These are phyloP conservation scores for Mormyrus iriodes DNA, from an alignment of 2,113 vertebrate genomes.

Conservation along the genomic window DNA sequence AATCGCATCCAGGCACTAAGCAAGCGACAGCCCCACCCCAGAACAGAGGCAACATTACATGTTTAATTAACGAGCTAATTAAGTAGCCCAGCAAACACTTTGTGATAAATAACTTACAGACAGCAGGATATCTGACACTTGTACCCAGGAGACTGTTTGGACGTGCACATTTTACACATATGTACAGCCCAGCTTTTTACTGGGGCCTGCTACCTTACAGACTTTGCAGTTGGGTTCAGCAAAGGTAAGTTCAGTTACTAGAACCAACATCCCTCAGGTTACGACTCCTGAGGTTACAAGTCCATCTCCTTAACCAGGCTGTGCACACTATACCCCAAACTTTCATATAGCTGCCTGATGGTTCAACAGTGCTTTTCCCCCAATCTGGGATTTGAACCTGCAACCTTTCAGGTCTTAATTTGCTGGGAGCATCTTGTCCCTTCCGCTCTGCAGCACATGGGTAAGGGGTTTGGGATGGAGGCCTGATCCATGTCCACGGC, in stretches of 20 bases:
- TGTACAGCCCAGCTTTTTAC: background rate
- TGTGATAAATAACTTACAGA: background rate
- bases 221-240: background rate
- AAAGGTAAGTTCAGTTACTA: background rate
- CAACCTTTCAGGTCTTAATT: background rate
- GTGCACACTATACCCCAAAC: background rate
- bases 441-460: background rate
- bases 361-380: background rate
- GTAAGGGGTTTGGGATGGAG: background rate
- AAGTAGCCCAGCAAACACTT: background rate
- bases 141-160: background rate
- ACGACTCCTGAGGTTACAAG: background rate
- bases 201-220: background rate
- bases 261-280: background rate
- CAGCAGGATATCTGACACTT: background rate
- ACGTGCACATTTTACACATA: background rate
- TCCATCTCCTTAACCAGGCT: background rate
- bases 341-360: background rate
- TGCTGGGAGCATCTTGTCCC: background rate
- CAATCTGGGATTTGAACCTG: conserved; percentile 3
- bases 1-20: background rate
- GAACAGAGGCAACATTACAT: background rate
- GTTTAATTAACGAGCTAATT: conserved; percentile 1
- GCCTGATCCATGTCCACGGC: background rate
- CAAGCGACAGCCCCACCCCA: background rate